These are phyloP conservation scores for Potamarius usumacintae DNA, from an alignment of 2,113 vertebrate genomes.

Conservation along the genomic window DNA sequence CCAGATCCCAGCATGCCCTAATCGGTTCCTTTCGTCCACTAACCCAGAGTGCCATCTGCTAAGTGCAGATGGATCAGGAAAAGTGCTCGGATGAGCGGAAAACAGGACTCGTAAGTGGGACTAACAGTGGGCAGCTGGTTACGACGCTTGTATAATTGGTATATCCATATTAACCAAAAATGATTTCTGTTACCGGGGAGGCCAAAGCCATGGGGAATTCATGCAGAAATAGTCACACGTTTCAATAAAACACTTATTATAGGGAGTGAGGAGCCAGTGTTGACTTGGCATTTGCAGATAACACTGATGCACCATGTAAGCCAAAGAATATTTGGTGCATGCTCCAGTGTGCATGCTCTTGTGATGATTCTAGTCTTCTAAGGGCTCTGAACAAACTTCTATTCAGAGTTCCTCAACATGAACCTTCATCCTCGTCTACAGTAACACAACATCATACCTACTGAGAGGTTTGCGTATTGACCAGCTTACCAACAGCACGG, in stretches of 20 bases:
- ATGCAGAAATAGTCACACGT: not conserved
- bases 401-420: not conserved
- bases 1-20: constrained; percentile 34
- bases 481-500: too few relatives aligned
- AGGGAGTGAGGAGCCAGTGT: constrained; percentile 12
- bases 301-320: not conserved
- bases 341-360: not conserved
- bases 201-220: constrained; percentile 27
- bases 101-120: constrained; percentile 39
- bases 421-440: not conserved
- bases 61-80: constrained; percentile 48
- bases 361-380: not conserved
- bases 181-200: constrained; percentile 24
- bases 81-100: constrained; percentile 56
- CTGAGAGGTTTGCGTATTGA: not conserved
- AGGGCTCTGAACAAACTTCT: not conserved
- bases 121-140: constrained; percentile 33
- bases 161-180: constrained; percentile 36
- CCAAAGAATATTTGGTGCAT: not conserved
- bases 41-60: constrained; percentile 43
- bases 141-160: constrained; percentile 41
- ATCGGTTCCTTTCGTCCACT: constrained; percentile 46
- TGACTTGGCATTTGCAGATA: constrained; percentile 18
- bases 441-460: not conserved
- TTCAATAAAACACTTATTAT: constrained; percentile 13